phyloP scores from a whole-genome alignment of 1,140 invertebrate genomes.

The Drosophila kohkoa region DNA sequence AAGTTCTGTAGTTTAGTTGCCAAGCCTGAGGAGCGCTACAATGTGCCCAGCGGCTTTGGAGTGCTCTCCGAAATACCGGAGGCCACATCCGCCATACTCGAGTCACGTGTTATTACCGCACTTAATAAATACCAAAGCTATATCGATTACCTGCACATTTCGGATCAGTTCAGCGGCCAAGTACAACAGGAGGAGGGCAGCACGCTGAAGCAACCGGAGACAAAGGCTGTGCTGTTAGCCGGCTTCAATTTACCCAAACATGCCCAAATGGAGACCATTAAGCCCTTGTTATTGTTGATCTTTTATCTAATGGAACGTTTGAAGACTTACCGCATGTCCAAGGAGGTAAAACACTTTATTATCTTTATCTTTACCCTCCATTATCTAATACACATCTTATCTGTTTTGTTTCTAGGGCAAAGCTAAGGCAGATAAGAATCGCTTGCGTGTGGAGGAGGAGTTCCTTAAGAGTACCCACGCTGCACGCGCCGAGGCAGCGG shows the following conservation, averaged over 20 bases:
- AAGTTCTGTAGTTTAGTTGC: conserved; percentile 95
- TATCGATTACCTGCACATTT: conserved; percentile 98
- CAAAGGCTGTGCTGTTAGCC: conserved; percentile 93
- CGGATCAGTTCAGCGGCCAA: conserved; percentile 96
- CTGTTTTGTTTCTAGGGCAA: conserved; percentile 88
- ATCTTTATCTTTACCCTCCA: neutral
- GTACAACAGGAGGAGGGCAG: conserved; percentile 91
- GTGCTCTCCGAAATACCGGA: conserved; percentile 96
- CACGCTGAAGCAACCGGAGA: conserved; percentile 88
- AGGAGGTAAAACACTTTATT: conserved; percentile 87
- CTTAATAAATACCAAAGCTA: conserved; percentile 94
- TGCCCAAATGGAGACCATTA: conserved; percentile 90
- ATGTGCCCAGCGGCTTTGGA: conserved; percentile 91
- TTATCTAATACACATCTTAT: neutral
- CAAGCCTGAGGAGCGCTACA: conserved; percentile 94
- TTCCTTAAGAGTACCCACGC: conserved; percentile 97
- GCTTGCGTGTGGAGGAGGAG: conserved; percentile 95
- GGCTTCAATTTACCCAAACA: conserved; percentile 91
- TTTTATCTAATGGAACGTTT: conserved; percentile 97
- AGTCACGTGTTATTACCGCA: conserved; percentile 92
- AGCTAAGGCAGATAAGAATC: conserved; percentile 96
- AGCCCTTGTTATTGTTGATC: conserved; percentile 93
- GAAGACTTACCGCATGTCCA: conserved; percentile 94
- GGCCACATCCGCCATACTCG: conserved; percentile 91
- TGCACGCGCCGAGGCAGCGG: conserved; percentile 93